These are phyloP conservation scores for Habroteleia sp. DNA, from an alignment of 2,888 invertebrate species.

Conservation along the genomic window DNA sequence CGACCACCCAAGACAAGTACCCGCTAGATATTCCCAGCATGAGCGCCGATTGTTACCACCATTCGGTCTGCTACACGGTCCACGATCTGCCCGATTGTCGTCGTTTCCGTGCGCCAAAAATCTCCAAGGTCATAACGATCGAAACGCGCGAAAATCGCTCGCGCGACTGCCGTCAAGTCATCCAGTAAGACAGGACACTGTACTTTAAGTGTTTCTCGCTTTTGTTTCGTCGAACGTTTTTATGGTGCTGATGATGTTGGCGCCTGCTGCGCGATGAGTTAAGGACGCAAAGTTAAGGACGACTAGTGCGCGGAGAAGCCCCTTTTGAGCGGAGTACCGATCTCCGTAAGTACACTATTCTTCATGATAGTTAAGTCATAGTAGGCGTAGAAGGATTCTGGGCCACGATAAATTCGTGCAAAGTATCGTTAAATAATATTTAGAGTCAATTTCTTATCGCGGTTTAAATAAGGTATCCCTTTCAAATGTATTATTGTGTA, in stretches of 20 bases:
- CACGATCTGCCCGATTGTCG: constrained; percentile 49
- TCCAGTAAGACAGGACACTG: constrained; percentile 17
- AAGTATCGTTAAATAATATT: too few species aligned
- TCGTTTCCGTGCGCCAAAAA: constrained; percentile 49
- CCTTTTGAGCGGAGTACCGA: constrained; percentile 37
- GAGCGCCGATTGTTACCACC: constrained; percentile 78
- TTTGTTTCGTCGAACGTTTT: constrained; percentile 21
- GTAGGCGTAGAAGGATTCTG: too few species aligned
- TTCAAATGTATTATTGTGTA: too few species aligned
- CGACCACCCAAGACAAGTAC: constrained; percentile 79
- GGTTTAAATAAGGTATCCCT: too few species aligned
- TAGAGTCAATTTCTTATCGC: too few species aligned
- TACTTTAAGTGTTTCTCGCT: constrained; percentile 20
- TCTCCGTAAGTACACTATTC: constrained; percentile 46
- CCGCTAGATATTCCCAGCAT: constrained; percentile 79
- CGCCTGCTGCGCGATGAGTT: constrained; percentile 17
- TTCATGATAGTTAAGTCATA: too few species aligned
- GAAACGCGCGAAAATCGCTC: constrained; percentile 73
- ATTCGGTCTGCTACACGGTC: constrained; percentile 59
- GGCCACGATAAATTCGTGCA: too few species aligned
- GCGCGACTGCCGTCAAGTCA: constrained; percentile 54
- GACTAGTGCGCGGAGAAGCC: constrained; percentile 25
- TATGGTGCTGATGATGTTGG: constrained; percentile 21
- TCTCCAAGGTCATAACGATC: constrained; percentile 71
- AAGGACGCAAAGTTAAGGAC: too few species aligned